These are phyloP conservation scores for Agrypnus murinus DNA, from an alignment of 2,888 invertebrate species.

Conservation along the genomic window DNA sequence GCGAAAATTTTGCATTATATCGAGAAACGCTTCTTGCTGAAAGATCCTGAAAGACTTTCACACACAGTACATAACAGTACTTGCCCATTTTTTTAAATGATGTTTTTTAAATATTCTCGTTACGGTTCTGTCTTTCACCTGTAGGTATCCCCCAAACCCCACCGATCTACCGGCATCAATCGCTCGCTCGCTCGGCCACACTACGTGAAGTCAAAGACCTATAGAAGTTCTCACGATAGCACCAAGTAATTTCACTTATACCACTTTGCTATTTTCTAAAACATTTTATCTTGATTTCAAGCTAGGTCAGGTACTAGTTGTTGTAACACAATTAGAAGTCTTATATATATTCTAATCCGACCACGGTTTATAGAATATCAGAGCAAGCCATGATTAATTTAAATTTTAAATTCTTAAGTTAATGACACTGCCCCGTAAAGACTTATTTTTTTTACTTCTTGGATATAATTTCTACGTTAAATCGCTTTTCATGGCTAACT, in stretches of 20 bases:
- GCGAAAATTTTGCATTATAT: no score
- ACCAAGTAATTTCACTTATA: slow-evolving; percentile 41
- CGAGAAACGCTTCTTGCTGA: no score
- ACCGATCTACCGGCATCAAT: slow-evolving; percentile 39
- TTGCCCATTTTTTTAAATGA: no score
- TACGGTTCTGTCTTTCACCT: slow-evolving; percentile 48
- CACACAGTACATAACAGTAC: background rate
- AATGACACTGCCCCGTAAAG: no score
- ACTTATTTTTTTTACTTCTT: no score
- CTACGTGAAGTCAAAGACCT: slow-evolving; percentile 49
- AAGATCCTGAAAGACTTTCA: background rate
- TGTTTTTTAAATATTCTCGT: background rate
- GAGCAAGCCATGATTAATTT: no score
- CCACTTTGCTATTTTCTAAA: slow-evolving; percentile 27
- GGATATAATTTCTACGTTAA: no score
- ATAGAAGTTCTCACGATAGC: slow-evolving; percentile 47
- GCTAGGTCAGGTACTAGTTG: slow-evolving; percentile 43
- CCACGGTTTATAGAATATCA: no score
- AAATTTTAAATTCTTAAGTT: no score
- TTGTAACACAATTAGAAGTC: no score
- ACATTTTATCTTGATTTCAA: slow-evolving; percentile 31
- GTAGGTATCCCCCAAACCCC: slow-evolving; percentile 29
- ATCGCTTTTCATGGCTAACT: no score
- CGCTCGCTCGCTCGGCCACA: slow-evolving; percentile 29
- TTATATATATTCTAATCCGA: no score